phyloP scores from a whole-genome alignment of 2,113 vertebrate species.

The Neodon shergylaensis region DNA sequence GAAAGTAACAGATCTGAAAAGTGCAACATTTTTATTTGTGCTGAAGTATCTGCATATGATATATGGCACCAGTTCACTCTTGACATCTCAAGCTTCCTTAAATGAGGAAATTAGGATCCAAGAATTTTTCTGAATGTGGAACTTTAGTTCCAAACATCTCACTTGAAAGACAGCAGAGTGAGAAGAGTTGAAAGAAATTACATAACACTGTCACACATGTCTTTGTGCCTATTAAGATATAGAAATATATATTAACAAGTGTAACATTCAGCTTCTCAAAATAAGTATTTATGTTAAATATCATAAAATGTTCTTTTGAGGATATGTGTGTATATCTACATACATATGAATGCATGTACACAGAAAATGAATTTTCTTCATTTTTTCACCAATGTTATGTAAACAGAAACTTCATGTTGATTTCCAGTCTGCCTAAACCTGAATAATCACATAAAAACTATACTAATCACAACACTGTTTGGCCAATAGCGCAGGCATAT shows the following conservation, averaged over 20 bases:
- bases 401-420: neutral
- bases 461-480: too few species aligned
- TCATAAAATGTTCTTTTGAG: neutral
- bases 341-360: neutral
- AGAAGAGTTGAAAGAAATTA: neutral
- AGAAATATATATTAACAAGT: neutral
- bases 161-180: neutral
- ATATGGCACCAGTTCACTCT: rapidly evolving
- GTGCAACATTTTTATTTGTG: neutral
- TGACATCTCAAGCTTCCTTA: neutral
- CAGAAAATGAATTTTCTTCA: neutral
- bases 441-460: too few species aligned
- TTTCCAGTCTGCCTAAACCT: too few species aligned
- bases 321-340: neutral
- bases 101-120: neutral
- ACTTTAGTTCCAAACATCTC: neutral
- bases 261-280: neutral
- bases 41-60: neutral
- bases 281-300: neutral
- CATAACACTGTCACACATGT: neutral
- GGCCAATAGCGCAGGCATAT: too few species aligned
- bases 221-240: neutral
- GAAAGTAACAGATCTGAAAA: neutral
- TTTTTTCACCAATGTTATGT: neutral
- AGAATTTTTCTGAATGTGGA: neutral